A percentile compares a stretch with the other conserved stretches of the same genome.
Evolutionary conservation across 2,113 vertebrate species (phyloP).

Genomic region (Lontra canadensis): DNA sequence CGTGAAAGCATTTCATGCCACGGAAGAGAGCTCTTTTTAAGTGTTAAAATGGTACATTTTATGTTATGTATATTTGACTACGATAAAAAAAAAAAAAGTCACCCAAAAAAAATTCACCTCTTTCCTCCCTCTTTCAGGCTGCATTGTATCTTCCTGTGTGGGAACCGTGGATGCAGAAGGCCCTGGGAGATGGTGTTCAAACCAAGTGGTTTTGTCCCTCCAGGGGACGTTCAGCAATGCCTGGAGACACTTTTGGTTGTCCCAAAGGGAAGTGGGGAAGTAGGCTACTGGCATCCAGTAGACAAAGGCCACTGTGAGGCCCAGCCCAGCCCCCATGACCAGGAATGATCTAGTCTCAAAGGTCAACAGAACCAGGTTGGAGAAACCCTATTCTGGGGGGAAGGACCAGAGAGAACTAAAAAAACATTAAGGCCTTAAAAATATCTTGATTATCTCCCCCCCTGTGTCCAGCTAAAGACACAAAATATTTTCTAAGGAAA

Average conservation of each 20-base stretch:
- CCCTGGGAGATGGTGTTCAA: accelerated
- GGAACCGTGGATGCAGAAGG: not conserved
- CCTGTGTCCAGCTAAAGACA: not conserved
- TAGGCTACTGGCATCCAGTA: accelerated
- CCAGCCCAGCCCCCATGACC: accelerated
- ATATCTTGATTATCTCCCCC: not conserved
- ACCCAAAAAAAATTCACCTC: not conserved
- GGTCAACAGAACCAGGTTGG: accelerated
- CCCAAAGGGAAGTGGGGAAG: not conserved
- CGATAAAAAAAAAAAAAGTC: not conserved
- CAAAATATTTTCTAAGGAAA: not conserved
- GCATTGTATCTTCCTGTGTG: not conserved
- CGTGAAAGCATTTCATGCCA: accelerated
- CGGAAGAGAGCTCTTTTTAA: accelerated
- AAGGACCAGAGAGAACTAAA: not conserved
- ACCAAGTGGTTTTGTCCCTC: accelerated
- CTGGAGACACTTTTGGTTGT: not conserved
- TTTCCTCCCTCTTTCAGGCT: not conserved
- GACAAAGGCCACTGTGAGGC: accelerated
- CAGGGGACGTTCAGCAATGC: not conserved
- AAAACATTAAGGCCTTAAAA: not conserved
- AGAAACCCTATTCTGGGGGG: not conserved
- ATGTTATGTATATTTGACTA: not conserved
- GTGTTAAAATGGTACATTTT: not conserved
- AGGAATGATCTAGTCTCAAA: accelerated